Conservation (phyloP, 2,888 invertebrate genomes). For the Gymnocheta viridis region DNA sequence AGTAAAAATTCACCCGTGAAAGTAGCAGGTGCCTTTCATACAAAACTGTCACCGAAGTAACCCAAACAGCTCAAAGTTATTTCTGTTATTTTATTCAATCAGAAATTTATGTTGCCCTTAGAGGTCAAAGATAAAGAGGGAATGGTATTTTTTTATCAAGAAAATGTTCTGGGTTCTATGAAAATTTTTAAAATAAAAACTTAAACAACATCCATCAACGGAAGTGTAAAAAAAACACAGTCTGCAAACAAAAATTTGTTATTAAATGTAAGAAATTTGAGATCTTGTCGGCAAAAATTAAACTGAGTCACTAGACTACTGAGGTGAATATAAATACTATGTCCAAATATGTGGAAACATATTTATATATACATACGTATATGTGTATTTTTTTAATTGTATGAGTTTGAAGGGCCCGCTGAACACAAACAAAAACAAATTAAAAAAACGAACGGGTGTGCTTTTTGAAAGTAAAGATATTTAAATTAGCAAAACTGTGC, state of each 20-base stretch:
- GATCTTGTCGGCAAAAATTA: conserved; percentile 42
- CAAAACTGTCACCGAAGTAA: too few species aligned
- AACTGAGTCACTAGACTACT: conserved; percentile 67
- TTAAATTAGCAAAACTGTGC: background rate
- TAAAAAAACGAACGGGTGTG: background rate
- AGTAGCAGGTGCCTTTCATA: too few species aligned
- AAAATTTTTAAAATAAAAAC: background rate
- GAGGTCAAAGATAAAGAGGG: too few species aligned
- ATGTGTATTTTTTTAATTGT: conserved; percentile 1
- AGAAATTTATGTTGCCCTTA: too few species aligned
- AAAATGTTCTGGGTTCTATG: background rate
- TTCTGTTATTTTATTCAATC: too few species aligned
- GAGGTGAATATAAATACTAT: conserved; percentile 23
- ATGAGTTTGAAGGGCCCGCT: conserved; percentile 48
- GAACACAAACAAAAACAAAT: background rate
- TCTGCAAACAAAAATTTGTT: conserved; percentile 13
- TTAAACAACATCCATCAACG: background rate
- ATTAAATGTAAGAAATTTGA: conserved; percentile 44
- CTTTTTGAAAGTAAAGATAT: background rate
- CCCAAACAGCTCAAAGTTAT: too few species aligned
- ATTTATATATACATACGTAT: too few species aligned
- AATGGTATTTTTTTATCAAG: background rate
- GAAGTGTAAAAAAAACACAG: conserved; percentile 16
- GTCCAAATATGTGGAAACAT: background rate
- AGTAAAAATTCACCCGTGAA: too few species aligned